A percentile compares a stretch with the other conserved stretches of the same genome.
Conservation (phyloP, 2,113 vertebrate species). For the Myanophis thanlyinensis region DNA sequence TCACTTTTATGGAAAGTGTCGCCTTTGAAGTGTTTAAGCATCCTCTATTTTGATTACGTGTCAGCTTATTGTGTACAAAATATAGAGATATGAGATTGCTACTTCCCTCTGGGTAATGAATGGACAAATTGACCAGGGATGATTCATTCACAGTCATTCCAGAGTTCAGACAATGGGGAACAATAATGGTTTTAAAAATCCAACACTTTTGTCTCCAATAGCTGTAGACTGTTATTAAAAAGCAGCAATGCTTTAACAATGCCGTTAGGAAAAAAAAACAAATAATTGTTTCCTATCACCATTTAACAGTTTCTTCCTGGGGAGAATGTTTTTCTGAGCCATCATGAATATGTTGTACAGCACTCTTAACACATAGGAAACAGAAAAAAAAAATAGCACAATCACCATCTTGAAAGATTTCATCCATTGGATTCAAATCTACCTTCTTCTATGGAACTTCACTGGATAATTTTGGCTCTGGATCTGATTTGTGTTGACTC, state of each 20-base stretch:
- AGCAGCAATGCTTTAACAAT: constrained; percentile 25
- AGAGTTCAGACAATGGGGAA: constrained; percentile 43
- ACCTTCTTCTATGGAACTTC: background rate
- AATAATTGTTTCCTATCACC: constrained; percentile 21
- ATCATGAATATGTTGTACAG: constrained; percentile 34
- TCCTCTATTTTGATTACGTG: constrained; percentile 66
- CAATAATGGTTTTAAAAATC: constrained; percentile 35
- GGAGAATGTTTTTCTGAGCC: background rate
- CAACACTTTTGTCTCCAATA: constrained; percentile 45
- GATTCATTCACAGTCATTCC: constrained; percentile 57
- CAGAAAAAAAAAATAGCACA: background rate
- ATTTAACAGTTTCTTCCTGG: constrained; percentile 20
- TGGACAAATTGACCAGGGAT: constrained; percentile 65
- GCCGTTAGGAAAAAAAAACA: background rate
- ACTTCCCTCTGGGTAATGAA: constrained; percentile 64
- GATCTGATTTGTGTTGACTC: background rate
- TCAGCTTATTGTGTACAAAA: constrained; percentile 59
- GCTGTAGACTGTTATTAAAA: constrained; percentile 11
- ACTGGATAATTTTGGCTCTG: background rate
- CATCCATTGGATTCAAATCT: background rate
- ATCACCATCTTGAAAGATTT: background rate
- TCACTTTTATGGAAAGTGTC: constrained; percentile 48
- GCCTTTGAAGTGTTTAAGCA: constrained; percentile 55
- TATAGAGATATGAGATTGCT: constrained; percentile 57
- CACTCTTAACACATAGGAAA: constrained; percentile 12